Evolutionary conservation across 2,113 vertebrate genomes (phyloP).

Genomic region (Petaurus breviceps): DNA sequence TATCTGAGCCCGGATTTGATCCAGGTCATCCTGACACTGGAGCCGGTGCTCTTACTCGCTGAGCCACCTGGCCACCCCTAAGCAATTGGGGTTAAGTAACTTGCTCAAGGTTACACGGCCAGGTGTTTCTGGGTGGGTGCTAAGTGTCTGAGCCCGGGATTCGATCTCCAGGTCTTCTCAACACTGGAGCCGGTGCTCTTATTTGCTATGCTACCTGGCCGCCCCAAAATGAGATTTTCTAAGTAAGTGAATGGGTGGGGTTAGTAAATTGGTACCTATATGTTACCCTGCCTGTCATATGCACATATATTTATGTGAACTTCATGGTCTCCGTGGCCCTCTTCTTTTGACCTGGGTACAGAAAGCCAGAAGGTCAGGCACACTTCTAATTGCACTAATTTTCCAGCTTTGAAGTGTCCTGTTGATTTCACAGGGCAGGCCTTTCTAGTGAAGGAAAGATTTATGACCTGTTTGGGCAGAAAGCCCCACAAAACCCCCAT

Average conservation of each 20-base stretch:
- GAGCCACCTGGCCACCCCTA: no score
- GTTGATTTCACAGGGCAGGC: conserved; percentile 12
- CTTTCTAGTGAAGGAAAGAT: conserved; percentile 44
- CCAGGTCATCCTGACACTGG: no score
- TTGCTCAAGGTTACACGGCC: no score
- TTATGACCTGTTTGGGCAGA: conserved; percentile 41
- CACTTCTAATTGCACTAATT: conserved; percentile 30
- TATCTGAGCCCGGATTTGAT: no score
- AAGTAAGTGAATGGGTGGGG: neutral
- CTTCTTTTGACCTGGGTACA: neutral
- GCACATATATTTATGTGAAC: neutral
- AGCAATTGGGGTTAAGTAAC: no score
- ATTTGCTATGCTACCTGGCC: no score
- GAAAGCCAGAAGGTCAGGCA: neutral
- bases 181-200: no score
- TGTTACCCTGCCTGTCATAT: neutral
- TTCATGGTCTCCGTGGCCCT: conserved; percentile 44
- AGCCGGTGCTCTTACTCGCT: no score
- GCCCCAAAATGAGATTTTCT: neutral
- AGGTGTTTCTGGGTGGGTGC: no score
- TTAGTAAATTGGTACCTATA: neutral
- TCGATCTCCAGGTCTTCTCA: no score
- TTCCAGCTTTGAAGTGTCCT: neutral
- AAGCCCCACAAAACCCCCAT: conserved; percentile 50
- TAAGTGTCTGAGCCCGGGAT: no score